These are phyloP conservation scores for Cotesia glomerata DNA, from an alignment of 1,140 invertebrate species.

Conservation along the genomic window DNA sequence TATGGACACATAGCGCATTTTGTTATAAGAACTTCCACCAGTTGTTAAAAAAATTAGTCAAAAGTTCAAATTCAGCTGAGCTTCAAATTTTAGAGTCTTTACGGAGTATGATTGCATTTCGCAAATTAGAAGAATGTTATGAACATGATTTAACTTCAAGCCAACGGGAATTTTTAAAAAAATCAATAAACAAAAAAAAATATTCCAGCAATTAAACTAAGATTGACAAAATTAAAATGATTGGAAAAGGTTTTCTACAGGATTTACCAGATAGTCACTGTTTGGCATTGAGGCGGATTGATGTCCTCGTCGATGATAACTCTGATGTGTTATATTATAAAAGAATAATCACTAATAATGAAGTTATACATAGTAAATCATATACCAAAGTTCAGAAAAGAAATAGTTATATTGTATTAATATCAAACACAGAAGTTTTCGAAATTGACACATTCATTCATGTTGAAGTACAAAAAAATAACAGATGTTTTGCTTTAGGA, in stretches of 20 bases:
- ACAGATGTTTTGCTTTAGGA: slow-evolving; percentile 3
- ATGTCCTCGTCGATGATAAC: too few species aligned
- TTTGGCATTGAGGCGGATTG: too few species aligned
- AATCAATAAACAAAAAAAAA: not conserved
- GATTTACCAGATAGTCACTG: too few species aligned
- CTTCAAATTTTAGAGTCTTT: slow-evolving; percentile 26
- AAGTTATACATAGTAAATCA: slow-evolving; percentile 8
- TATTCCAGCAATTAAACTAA: too few species aligned
- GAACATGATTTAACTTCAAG: not conserved
- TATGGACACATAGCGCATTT: slow-evolving; percentile 38
- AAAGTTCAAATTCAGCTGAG: slow-evolving; percentile 21
- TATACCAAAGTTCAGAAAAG: slow-evolving; percentile 1
- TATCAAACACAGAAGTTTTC: slow-evolving; percentile 7
- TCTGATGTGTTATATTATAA: not conserved
- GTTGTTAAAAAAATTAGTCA: slow-evolving; percentile 22
- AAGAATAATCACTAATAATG: slow-evolving; percentile 9
- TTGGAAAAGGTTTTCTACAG: too few species aligned
- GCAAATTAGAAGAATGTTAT: slow-evolving; percentile 8
- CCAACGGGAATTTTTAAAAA: not conserved
- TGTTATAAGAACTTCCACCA: slow-evolving; percentile 30
- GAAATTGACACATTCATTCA: slow-evolving; percentile 7
- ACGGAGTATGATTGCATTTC: not conserved
- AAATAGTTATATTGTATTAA: slow-evolving; percentile 11
- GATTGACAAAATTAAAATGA: too few species aligned
- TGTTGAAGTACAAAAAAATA: not conserved